phyloP scores from a whole-genome alignment of 2,797 vertebrate species.

The Enteromius unitaeniatus region DNA sequence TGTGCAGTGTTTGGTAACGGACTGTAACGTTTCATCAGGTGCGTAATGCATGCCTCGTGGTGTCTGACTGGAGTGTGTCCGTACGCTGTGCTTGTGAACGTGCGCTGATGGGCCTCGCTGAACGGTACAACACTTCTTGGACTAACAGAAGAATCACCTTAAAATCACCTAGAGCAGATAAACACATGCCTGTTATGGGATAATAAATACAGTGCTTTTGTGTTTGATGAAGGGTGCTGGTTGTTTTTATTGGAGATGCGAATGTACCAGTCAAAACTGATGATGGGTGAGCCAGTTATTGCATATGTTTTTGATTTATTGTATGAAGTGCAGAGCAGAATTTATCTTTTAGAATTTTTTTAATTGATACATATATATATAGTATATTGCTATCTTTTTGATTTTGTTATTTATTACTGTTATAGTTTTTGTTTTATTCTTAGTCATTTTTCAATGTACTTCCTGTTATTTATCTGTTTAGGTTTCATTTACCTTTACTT shows the following conservation, averaged over 20 bases:
- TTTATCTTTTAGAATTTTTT: too few species aligned
- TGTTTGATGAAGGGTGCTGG: conserved; percentile 70
- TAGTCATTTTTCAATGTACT: too few species aligned
- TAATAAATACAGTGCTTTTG: not conserved
- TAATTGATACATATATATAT: too few species aligned
- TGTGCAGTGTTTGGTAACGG: not conserved
- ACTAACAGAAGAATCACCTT: not conserved
- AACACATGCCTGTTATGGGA: not conserved
- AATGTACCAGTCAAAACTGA: conserved; percentile 48
- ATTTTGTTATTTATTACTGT: too few species aligned
- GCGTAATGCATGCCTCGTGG: conserved; percentile 72
- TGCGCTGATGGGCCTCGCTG: conserved; percentile 52
- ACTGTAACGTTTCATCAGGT: conserved; percentile 66
- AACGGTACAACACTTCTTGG: conserved; percentile 65
- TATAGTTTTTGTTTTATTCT: too few species aligned
- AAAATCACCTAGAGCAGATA: not conserved
- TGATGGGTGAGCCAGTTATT: conserved; percentile 67
- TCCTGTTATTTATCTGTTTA: too few species aligned
- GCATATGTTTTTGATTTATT: not conserved
- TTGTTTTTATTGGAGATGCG: conserved; percentile 74
- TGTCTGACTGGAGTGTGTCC: conserved; percentile 69
- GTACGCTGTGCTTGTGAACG: conserved; percentile 67
- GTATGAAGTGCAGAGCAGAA: not conserved
- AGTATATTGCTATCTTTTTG: not conserved
- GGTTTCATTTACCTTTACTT: too few species aligned